phyloP scores from a whole-genome alignment of 1,140 invertebrate species.

The Dufourea novaeangliae region DNA sequence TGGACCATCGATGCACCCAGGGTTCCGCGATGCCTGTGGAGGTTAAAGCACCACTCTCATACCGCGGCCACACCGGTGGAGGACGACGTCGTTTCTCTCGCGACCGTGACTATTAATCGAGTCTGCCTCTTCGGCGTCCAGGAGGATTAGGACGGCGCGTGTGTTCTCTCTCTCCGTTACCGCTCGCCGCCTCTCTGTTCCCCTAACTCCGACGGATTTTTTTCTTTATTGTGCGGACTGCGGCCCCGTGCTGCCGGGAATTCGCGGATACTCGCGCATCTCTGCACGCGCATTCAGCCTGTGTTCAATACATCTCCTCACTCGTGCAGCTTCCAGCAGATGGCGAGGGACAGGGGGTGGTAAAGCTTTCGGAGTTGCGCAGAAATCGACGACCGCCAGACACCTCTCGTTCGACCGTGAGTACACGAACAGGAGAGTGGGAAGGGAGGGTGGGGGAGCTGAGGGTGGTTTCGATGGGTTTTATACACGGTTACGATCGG shows the following conservation, averaged over 20 bases:
- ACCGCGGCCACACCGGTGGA: slow-evolving; percentile 42
- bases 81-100: slow-evolving; percentile 64
- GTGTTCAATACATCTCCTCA: slow-evolving; percentile 81
- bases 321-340: slow-evolving; percentile 79
- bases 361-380: slow-evolving; percentile 50
- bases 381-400: slow-evolving; percentile 26
- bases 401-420: background rate
- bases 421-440: background rate
- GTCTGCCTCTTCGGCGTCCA: slow-evolving; percentile 66
- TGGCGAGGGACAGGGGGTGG: slow-evolving; percentile 70
- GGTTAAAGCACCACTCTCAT: slow-evolving; percentile 55
- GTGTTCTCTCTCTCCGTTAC: slow-evolving; percentile 26
- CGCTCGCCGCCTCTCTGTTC: slow-evolving; percentile 38
- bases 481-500: slow-evolving; percentile 15
- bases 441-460: background rate
- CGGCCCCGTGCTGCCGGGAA: slow-evolving; percentile 77
- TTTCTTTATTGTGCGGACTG: slow-evolving; percentile 77
- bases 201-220: slow-evolving; percentile 71
- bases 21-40: slow-evolving; percentile 28
- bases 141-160: slow-evolving; percentile 60
- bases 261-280: slow-evolving; percentile 79
- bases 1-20: slow-evolving; percentile 49
- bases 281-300: slow-evolving; percentile 79
- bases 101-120: slow-evolving; percentile 67
- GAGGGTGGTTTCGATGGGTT: slow-evolving; percentile 19